phyloP scores from a whole-genome alignment of 2,113 vertebrate genomes.

The Leptosomus discolor region DNA sequence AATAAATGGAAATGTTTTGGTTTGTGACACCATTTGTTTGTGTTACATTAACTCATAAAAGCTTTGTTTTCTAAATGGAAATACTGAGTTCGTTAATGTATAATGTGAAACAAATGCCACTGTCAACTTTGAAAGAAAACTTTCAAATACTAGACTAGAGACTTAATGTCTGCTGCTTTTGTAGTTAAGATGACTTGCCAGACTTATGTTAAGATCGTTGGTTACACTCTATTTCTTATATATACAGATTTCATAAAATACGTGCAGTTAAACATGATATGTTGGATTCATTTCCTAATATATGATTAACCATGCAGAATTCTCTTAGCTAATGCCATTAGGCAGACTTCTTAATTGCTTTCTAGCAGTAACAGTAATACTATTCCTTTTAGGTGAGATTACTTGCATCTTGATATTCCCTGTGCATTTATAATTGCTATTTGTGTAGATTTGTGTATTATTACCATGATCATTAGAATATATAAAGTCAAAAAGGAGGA shows the following conservation, averaged over 20 bases:
- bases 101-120: constrained; percentile 33
- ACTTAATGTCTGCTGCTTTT: not conserved
- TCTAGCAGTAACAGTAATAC: not conserved
- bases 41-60: not conserved
- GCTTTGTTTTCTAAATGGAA: constrained; percentile 26
- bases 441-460: not conserved
- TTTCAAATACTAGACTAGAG: not conserved
- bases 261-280: not conserved
- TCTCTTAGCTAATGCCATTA: not conserved
- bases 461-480: not conserved
- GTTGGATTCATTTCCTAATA: not conserved
- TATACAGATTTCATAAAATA: not conserved
- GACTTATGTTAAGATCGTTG: not conserved
- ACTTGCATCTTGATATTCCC: not conserved
- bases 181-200: not conserved
- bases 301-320: not conserved
- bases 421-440: not conserved
- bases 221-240: not conserved
- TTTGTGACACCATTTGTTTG: not conserved
- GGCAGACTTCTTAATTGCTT: not conserved
- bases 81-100: not conserved
- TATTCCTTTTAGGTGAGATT: not conserved
- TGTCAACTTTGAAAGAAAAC: constrained; percentile 3
- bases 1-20: not conserved
- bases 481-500: not conserved